Evolutionary conservation across 2,888 invertebrate species (phyloP).

Genomic region (Dioctria linearis): DNA sequence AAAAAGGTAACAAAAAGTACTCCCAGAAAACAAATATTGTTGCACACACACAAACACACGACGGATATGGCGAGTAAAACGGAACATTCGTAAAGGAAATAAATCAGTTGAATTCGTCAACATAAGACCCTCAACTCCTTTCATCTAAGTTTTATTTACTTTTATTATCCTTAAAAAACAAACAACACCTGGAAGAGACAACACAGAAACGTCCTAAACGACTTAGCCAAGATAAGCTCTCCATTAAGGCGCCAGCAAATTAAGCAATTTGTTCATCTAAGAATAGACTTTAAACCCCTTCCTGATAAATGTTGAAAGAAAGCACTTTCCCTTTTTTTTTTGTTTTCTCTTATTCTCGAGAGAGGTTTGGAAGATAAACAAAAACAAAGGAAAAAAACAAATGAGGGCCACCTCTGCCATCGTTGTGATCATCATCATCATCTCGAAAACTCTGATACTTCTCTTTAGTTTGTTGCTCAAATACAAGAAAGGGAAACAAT

Average conservation of each 20-base stretch:
- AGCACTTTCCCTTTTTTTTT: constrained; percentile 9
- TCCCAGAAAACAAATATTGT: no score
- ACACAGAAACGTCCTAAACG: constrained; percentile 1
- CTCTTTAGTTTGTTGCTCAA: no score
- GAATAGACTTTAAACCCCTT: constrained; percentile 9
- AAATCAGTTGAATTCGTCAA: no score
- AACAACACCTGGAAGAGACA: background rate
- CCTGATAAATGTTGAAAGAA: constrained; percentile 6
- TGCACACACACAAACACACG: no score
- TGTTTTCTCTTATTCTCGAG: background rate
- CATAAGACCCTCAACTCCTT: no score
- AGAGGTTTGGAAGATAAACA: constrained; percentile 1
- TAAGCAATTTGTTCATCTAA: constrained; percentile 46
- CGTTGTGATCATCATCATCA: no score
- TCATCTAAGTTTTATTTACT: no score
- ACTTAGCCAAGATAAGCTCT: constrained; percentile 35
- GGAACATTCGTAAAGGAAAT: no score
- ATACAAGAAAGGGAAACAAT: background rate
- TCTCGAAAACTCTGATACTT: no score
- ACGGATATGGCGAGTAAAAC: no score
- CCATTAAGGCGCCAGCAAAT: constrained; percentile 48
- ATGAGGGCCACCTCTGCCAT: constrained; percentile 1
- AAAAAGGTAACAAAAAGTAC: no score
- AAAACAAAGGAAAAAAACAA: constrained; percentile 11
- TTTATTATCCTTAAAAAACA: no score